phyloP scores from a whole-genome alignment of 2,797 vertebrate species.

The Anguilla obscura region DNA sequence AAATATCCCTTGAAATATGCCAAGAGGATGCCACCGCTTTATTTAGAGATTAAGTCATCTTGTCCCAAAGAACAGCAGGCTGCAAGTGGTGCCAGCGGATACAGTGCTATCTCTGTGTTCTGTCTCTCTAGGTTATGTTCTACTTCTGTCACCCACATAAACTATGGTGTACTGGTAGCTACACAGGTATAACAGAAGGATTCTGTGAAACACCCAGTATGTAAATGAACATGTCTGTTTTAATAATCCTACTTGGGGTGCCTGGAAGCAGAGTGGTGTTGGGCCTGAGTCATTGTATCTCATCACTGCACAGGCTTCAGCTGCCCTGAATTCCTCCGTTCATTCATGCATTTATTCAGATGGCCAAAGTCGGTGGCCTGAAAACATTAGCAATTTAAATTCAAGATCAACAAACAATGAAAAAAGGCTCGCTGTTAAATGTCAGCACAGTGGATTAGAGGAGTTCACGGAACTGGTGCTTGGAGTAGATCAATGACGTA shows the following conservation, averaged over 20 bases:
- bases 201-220: background rate
- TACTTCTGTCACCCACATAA: background rate
- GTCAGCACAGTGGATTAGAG: slow-evolving; percentile 24
- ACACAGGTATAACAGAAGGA: background rate
- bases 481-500: background rate
- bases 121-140: slow-evolving; percentile 1
- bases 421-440: slow-evolving; percentile 16
- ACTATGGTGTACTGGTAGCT: background rate
- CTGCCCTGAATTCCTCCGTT: slow-evolving; percentile 12
- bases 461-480: slow-evolving; percentile 6
- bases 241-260: background rate
- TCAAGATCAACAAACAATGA: slow-evolving; percentile 28
- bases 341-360: slow-evolving; percentile 25
- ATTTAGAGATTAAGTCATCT: slow-evolving; percentile 9
- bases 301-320: slow-evolving; percentile 7
- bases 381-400: slow-evolving; percentile 39
- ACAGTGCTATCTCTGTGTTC: background rate
- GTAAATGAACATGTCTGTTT: background rate
- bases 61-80: background rate
- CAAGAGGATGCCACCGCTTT: background rate
- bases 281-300: slow-evolving; percentile 15
- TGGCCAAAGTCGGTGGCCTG: slow-evolving; percentile 25
- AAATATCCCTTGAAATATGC: background rate
- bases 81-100: background rate
- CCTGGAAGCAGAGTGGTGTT: background rate